Base-by-base conservation (phyloP, 2,888 invertebrate genomes). In the Polydrusus pterygomalis region DNA sequence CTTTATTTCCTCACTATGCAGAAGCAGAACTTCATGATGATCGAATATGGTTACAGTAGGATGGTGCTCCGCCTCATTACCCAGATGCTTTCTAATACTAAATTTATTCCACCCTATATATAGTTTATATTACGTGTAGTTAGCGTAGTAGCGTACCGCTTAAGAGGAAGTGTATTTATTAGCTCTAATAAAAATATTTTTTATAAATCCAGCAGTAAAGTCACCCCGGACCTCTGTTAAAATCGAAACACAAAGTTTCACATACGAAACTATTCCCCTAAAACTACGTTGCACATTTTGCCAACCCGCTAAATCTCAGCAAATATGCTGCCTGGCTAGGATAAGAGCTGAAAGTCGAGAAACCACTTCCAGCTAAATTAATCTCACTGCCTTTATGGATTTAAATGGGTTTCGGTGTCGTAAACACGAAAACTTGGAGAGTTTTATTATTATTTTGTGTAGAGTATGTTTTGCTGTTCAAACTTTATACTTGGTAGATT, bases 361-460 rank as follows among this genome's bases (percentile, higher is more conserved):
- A 76, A 74, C 64, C 77, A 56, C 77, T 77, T 77, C 67, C 47
- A 65, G 77, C 65, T 68, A 74, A 74, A 70, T 74, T 65, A 74
- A 77, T 70, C 68, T 47, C 70, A 67, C 47, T 54, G 60, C 47
- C 64, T 68, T 75, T 70, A 75, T 75, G 65, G 75, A 75, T 75
- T 75, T 51, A 71, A 75, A 75, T 75, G 68, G 67, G 70, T 75
- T 45, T 75, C 71, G 75, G 71, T 54, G 65, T 75, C 71, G 71
- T 75, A 70, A 71, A 71, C 75, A 75, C 75, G 70, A 65, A 74
- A 75, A 75, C 75, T 70, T 75, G 34, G 64, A 70, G 49, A 70
- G 65, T 75, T 70, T 75, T 75, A 75, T 65, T 75, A 64, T 70
- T 68, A 60, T 60, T 54, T 70, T 56, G 74, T 49, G 51, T 74